A percentile compares a stretch with the other conserved stretches of the same genome.
Conservation (phyloP, 2,797 vertebrate species). For the Chaenodraco wilsoni region DNA sequence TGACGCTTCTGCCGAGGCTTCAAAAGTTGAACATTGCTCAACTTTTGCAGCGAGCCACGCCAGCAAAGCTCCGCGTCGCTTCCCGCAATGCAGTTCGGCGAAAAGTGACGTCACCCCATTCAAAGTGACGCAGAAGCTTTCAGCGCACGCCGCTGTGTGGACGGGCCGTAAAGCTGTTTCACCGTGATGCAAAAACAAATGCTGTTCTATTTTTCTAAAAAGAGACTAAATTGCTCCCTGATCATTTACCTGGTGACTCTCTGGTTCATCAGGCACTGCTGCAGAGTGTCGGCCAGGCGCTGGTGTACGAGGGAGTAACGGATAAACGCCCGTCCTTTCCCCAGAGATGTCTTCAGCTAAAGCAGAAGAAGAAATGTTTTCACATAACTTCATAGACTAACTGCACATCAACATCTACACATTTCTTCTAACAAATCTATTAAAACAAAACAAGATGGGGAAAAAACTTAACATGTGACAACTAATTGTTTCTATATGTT, state of each 20-base stretch:
- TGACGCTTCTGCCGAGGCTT: no score
- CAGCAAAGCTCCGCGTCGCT: no score
- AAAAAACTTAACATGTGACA: no score
- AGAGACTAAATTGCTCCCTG: background rate
- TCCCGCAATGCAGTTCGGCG: no score
- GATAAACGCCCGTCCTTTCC: constrained; percentile 94
- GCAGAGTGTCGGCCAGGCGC: constrained; percentile 94
- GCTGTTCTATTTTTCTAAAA: background rate
- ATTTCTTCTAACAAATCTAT: no score
- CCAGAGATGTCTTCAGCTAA: constrained; percentile 93
- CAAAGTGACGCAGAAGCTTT: no score
- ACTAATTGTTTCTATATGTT: no score
- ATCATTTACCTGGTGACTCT: constrained; percentile 89
- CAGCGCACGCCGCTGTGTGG: no score
- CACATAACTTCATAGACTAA: background rate
- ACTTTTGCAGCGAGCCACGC: no score
- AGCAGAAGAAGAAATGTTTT: constrained; percentile 37
- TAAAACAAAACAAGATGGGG: no score
- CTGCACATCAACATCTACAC: background rate
- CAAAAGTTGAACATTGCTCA: no score
- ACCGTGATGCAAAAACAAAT: background rate
- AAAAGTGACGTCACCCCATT: no score
- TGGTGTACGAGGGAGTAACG: constrained; percentile 96
- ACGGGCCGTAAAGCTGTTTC: background rate
- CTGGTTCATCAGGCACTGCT: constrained; percentile 96